These are phyloP conservation scores for Meles meles DNA, from an alignment of 2,113 vertebrate species.

Conservation along the genomic window DNA sequence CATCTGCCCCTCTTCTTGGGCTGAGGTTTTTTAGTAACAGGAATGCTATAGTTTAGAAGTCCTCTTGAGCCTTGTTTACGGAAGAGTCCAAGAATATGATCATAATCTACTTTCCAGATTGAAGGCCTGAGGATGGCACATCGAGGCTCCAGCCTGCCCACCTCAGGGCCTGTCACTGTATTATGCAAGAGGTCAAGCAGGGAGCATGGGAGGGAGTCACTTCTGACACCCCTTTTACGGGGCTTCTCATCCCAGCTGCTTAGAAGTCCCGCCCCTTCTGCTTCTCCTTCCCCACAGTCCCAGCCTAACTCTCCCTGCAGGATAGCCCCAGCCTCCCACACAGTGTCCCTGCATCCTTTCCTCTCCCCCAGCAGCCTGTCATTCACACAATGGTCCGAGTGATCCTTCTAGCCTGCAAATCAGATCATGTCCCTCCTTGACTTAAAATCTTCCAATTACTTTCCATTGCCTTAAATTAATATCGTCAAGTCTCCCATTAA, in stretches of 20 bases:
- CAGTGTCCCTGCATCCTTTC: neutral
- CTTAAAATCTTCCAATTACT: neutral
- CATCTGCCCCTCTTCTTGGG: neutral
- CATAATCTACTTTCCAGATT: neutral
- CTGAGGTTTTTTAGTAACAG: neutral
- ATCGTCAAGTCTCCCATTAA: neutral
- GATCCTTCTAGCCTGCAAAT: neutral
- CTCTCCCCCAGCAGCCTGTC: neutral
- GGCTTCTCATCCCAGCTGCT: too few species aligned
- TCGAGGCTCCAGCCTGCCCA: neutral
- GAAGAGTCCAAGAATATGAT: neutral
- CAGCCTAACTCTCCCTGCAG: neutral
- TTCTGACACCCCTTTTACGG: neutral
- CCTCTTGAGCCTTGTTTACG: neutral
- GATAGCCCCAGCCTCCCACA: neutral
- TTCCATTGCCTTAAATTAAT: neutral
- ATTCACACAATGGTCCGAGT: neutral
- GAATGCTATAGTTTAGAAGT: neutral
- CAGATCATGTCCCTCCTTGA: neutral
- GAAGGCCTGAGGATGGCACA: neutral
- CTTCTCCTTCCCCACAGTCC: neutral
- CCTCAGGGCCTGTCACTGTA: neutral
- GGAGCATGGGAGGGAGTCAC: neutral
- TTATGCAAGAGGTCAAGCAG: neutral
- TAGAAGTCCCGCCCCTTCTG: neutral